Evolutionary conservation across 2,888 invertebrate species (phyloP).

Genomic region (Harmothoe impar): DNA sequence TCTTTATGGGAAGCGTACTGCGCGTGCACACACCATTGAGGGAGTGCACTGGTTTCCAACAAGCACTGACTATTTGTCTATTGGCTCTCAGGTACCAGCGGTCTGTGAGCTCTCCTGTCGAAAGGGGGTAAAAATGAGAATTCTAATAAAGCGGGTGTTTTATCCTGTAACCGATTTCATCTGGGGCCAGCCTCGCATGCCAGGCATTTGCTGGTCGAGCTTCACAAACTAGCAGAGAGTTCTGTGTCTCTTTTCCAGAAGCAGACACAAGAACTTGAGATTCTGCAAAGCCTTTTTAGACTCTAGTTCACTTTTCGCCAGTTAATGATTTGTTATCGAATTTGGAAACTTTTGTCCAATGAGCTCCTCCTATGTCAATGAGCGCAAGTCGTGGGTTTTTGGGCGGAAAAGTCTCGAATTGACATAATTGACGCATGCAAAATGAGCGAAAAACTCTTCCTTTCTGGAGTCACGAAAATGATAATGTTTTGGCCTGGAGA

Average conservation of each 20-base stretch:
- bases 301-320: conserved; percentile 16
- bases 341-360: conserved; percentile 57
- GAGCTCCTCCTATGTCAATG: conserved; percentile 46
- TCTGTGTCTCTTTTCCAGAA: not conserved
- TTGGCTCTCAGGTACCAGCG: not conserved
- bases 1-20: not conserved
- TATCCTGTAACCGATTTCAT: conserved; percentile 33
- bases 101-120: not conserved
- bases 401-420: conserved; percentile 54
- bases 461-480: conserved; percentile 58
- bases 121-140: not conserved
- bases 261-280: conserved; percentile 10
- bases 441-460: conserved; percentile 27
- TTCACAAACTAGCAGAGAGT: not conserved
- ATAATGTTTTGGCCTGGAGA: conserved; percentile 18
- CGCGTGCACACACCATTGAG: conserved; percentile 1
- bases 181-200: not conserved
- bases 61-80: conserved; percentile 30
- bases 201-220: not conserved
- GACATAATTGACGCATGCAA: conserved; percentile 59
- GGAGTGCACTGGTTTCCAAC: not conserved
- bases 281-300: not conserved
- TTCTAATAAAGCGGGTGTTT: conserved; percentile 24
- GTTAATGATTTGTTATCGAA: conserved; percentile 60
- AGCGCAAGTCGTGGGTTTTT: not conserved